phyloP scores from a whole-genome alignment of 2,113 vertebrate species.

The Chascanopsetta lugubris region DNA sequence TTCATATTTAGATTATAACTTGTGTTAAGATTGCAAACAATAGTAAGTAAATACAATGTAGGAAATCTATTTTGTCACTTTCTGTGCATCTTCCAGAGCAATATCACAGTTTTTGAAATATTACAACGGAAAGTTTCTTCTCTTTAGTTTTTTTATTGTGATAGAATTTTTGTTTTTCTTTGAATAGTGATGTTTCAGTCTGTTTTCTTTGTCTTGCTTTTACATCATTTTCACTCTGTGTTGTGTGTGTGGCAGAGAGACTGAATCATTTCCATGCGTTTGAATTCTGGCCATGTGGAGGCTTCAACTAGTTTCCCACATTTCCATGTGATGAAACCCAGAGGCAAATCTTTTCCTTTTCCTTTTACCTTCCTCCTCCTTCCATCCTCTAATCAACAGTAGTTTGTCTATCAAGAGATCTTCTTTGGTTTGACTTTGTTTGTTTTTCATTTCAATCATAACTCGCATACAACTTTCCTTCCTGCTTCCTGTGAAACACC shows the following conservation, averaged over 20 bases:
- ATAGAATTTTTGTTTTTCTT: not conserved
- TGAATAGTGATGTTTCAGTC: too few relatives aligned
- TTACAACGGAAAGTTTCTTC: not conserved
- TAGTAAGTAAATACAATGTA: not conserved
- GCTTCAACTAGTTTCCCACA: not conserved
- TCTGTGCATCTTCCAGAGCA: too few relatives aligned
- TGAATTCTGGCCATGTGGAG: constrained; percentile 9
- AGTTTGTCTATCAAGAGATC: not conserved
- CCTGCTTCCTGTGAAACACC: not conserved
- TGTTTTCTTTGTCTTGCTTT: not conserved
- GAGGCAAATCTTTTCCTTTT: constrained; percentile 35
- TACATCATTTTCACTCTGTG: not conserved
- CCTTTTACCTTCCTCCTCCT: not conserved
- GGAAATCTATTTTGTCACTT: not conserved
- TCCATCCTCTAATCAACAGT: not conserved
- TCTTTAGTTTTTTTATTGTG: too few relatives aligned
- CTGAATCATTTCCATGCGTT: constrained; percentile 39
- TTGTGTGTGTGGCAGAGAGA: not conserved
- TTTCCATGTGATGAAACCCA: constrained; percentile 18
- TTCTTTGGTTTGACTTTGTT: not conserved
- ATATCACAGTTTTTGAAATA: too few relatives aligned
- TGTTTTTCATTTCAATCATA: not conserved
- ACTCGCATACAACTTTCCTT: not conserved
- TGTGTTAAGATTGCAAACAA: not conserved
- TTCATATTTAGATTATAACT: not conserved